Evolutionary conservation across 2,888 invertebrate species (phyloP).

Genomic region (Drosophila pseudotalamancana): DNA sequence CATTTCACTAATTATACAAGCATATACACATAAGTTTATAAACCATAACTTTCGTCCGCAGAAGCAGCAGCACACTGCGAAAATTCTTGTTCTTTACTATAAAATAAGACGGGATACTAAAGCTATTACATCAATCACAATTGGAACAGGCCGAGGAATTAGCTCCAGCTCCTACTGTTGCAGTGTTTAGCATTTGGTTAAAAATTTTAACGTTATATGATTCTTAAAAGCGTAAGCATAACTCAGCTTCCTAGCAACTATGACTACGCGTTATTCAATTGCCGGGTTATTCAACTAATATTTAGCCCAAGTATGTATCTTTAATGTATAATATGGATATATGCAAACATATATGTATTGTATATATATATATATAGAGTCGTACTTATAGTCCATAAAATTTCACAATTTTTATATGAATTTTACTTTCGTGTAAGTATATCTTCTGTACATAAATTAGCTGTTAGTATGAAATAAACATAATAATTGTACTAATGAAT

Average conservation of each 20-base stretch:
- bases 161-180: slow-evolving; percentile 9
- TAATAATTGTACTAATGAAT: slow-evolving; percentile 34
- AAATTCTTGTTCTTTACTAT: slow-evolving; percentile 51
- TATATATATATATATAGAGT: slow-evolving; percentile 29
- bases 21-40: slow-evolving; percentile 19
- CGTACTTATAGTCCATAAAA: slow-evolving; percentile 42
- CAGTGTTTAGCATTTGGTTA: slow-evolving; percentile 32
- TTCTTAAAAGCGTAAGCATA: slow-evolving; percentile 17
- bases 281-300: slow-evolving; percentile 10
- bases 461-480: slow-evolving; percentile 34
- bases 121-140: background rate
- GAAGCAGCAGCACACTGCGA: slow-evolving; percentile 5
- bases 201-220: slow-evolving; percentile 2
- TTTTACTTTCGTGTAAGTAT: slow-evolving; percentile 67
- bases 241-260: slow-evolving; percentile 50
- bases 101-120: slow-evolving; percentile 23
- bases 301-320: slow-evolving; percentile 14
- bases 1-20: slow-evolving; percentile 45
- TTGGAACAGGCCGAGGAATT: slow-evolving; percentile 10
- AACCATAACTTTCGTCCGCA: slow-evolving; percentile 20
- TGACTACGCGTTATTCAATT: slow-evolving; percentile 4
- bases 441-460: slow-evolving; percentile 63
- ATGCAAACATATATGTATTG: slow-evolving; percentile 15
- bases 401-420: slow-evolving; percentile 60
- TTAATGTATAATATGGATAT: slow-evolving; percentile 33